Base-by-base conservation (phyloP, 2,888 invertebrate species). In the Caenorhabditis wallacei region DNA sequence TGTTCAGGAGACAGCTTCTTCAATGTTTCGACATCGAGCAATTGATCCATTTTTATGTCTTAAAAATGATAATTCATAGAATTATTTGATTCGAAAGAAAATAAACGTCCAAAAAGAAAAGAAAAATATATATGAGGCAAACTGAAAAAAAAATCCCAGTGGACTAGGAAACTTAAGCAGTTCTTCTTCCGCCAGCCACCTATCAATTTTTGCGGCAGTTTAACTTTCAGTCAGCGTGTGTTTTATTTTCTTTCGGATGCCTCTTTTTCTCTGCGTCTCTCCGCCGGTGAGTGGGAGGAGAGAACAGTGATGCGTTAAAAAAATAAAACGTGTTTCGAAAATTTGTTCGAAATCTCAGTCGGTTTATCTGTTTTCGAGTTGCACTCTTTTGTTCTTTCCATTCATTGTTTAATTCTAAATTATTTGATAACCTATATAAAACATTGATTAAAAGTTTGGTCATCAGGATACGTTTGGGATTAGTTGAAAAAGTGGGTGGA, bases 1-100 rank as follows among this genome's bases (percentile, higher is more conserved):
- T 90, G 90, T 53, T 90, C 89, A 11, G 90, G 90, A 18, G 89
- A 85, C 63, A 90, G 78, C 68, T 90, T 90, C 80, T 89, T 88
- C 53, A 90, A 75, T 18, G 81, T 71, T 63, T 90, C 90, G 48
- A 89, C 75, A 72, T 90, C 89, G 56, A 90, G 66, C 53, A 90
- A 80, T 72, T 88, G 88, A 48, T 90, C 90, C 90, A 90, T 90
- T 53, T 61, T 35, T 26, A 7, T 56, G 13, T 13, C 24, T 54
- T 66, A 79, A 79, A 20, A 18, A 20, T 3, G 40, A 2, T 13
- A 7, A 20, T 46, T 35, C 26, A 22, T 2, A 20, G 54, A 7
- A 5, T 51, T 13, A 24, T 11, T 4, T 11, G n/a, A 54, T 10
- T 1, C 1, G 46, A 57, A 57, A 40, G 11, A 24, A 30, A 20